Evolutionary conservation across 2,797 vertebrate species (phyloP).

Genomic region (Sciurus vulgaris): DNA sequence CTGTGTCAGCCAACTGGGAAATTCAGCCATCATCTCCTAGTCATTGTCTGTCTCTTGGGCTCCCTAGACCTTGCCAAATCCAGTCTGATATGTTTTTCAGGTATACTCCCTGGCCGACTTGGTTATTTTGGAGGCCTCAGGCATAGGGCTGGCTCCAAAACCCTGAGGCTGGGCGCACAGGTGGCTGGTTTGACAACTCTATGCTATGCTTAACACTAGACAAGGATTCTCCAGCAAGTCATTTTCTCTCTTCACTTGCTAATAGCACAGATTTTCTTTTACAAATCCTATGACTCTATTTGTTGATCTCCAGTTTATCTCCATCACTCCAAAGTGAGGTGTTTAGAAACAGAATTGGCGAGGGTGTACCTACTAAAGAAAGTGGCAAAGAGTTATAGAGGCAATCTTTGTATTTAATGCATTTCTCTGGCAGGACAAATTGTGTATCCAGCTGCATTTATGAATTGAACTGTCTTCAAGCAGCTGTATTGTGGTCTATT

Average conservation of each 20-base stretch:
- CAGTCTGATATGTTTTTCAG: neutral
- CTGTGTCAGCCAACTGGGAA: neutral
- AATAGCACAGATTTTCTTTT: neutral
- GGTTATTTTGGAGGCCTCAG: neutral
- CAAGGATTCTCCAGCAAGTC: conserved; percentile 15
- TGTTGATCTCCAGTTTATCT: neutral
- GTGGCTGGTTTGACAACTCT: neutral
- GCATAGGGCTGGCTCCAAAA: neutral
- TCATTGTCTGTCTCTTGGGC: neutral
- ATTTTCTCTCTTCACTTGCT: neutral
- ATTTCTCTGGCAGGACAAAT: neutral
- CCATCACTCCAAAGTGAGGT: neutral
- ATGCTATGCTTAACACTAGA: neutral
- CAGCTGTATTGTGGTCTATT: neutral
- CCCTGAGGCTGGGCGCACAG: neutral
- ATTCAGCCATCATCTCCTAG: neutral
- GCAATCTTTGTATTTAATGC: neutral
- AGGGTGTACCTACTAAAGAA: neutral
- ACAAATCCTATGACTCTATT: neutral
- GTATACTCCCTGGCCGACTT: neutral
- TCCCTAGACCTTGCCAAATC: neutral
- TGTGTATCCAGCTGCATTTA: neutral
- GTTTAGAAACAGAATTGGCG: neutral
- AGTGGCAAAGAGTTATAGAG: neutral
- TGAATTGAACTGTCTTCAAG: neutral